A percentile compares a stretch with the other conserved stretches of the same genome.
phyloP scores from a whole-genome alignment of 2,888 invertebrate species.

The Dione juno region DNA sequence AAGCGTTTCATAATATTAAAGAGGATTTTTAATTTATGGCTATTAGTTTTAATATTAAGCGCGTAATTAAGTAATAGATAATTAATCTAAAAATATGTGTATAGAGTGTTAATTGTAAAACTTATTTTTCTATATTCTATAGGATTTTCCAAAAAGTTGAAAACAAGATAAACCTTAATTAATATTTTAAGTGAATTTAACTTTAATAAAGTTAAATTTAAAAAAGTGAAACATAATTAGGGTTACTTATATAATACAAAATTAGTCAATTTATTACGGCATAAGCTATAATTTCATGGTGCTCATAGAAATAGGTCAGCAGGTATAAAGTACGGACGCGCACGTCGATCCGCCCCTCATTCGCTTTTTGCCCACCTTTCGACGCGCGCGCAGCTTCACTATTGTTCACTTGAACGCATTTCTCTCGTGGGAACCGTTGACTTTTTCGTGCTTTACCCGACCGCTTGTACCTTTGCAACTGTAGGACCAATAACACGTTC shows the following conservation, averaged over 20 bases:
- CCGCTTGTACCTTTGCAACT: conserved; percentile 61
- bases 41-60: no score
- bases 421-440: conserved; percentile 77
- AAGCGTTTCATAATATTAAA: no score
- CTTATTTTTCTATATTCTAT: no score
- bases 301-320: conserved; percentile 72
- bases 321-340: conserved; percentile 64
- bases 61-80: no score
- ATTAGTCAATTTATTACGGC: conserved; percentile 21
- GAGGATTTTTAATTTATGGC: no score
- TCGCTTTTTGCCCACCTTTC: conserved; percentile 83
- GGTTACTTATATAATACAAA: background rate
- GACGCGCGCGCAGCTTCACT: conserved; percentile 78
- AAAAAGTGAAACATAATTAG: background rate
- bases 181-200: background rate
- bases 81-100: no score
- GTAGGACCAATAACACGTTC: conserved; percentile 65
- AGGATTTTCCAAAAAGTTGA: background rate
- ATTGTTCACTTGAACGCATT: conserved; percentile 76
- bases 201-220: background rate
- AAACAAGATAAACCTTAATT: background rate
- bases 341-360: conserved; percentile 66
- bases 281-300: conserved; percentile 34
- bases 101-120: no score
- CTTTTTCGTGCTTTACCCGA: conserved; percentile 72